A percentile compares a stretch with the other conserved stretches of the same genome.
Evolutionary conservation across 2,797 vertebrate genomes (phyloP).

Genomic region (Phylloscopus collybita): DNA sequence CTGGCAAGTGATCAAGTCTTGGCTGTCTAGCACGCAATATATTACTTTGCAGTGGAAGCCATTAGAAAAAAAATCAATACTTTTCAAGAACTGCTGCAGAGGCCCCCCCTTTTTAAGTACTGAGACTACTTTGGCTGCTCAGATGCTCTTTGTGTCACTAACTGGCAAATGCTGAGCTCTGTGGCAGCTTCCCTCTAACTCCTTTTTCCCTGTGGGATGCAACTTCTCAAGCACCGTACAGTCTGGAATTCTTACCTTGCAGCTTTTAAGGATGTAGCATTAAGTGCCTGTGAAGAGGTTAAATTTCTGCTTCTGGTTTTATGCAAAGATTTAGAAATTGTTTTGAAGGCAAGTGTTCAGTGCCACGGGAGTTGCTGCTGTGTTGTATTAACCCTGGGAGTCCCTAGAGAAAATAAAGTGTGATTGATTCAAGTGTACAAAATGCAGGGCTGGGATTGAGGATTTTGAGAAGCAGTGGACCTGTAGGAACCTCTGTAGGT

Average conservation of each 20-base stretch:
- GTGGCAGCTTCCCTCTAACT: background rate
- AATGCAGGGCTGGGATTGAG: background rate
- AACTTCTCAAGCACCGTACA: background rate
- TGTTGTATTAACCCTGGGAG: background rate
- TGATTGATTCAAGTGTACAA: background rate
- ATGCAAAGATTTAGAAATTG: background rate
- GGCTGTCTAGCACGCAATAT: background rate
- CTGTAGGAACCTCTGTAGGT: constrained; percentile 19
- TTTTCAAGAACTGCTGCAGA: constrained; percentile 24
- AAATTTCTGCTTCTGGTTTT: background rate
- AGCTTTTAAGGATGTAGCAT: constrained; percentile 4
- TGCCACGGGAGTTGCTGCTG: background rate
- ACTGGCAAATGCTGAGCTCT: background rate
- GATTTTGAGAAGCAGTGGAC: background rate
- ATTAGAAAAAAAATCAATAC: constrained; percentile 25
- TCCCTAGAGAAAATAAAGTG: background rate
- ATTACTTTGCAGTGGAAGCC: constrained; percentile 43
- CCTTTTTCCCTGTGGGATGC: background rate
- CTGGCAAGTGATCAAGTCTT: constrained; percentile 21
- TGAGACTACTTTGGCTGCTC: background rate
- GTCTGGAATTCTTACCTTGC: background rate
- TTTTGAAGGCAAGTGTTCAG: background rate
- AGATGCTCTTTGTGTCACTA: background rate
- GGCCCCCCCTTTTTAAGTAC: background rate
- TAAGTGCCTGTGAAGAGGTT: background rate